Evolutionary conservation across 2,113 vertebrate species (phyloP), one percentile per base, ranked within the genome.

Genomic region (Dicrurus megarhynchus): DNA sequence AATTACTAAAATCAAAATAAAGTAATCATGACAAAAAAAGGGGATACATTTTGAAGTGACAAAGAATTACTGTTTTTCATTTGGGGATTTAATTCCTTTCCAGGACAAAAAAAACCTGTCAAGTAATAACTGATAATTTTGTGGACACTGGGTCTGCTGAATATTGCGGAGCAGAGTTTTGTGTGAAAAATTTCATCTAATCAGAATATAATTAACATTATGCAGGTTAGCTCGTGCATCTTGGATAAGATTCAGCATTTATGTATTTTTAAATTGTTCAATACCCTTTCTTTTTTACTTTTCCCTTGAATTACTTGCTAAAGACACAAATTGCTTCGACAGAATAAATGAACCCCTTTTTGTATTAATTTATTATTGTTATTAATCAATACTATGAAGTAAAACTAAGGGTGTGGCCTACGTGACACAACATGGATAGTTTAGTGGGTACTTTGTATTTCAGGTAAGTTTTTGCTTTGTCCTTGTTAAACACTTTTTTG

Each of bases 151-250:
- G n/a, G 50, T 71, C 20, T 67, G 60, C 37, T 70, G 49, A 90
- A 84, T 41, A 42, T 49, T 42, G 35, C 22, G 50, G 13, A 49
- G 11, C 61, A 49, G 47, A 60, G 9, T 50, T 81, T 42, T 68
- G 20, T 59, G 50, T 49, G 44, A 63, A 84, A 84, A 57, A 23
- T 23, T 50, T 67, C 4, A 47, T 70, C 46, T 47, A 41, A 47
- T 50, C 39, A 53, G n/a, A n/a, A 74, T 74, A 26, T 32, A 70
- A 75, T 77, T 49, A 69, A 46, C 20, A 42, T 30, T 39, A 59
- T 20, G 28, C 28, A 52, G 9, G 22, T 65, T 75, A 82, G 7
- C 12, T 61, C 0, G 0, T 50, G 16, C n/a, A 35, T 74, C 22
- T 69, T 78, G 28, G 23, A 37, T 55, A 22, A 61, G 10, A 84